Percentiles rank a stretch among this genome's conserved stretches.
These are phyloP conservation scores for Nineta flava DNA, from an alignment of 2,888 invertebrate genomes.

Conservation along the genomic window DNA sequence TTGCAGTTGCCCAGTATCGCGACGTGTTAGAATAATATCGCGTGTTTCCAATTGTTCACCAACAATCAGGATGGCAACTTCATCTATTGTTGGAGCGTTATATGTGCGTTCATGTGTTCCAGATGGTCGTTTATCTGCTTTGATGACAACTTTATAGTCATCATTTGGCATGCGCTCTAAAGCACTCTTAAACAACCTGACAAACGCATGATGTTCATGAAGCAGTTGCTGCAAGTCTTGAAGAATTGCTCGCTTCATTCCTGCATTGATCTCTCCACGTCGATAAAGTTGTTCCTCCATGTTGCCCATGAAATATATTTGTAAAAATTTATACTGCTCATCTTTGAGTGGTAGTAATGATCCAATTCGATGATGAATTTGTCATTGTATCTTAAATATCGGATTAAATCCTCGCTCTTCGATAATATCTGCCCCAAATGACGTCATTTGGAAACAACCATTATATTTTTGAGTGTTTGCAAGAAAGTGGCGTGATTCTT, in stretches of 20 bases:
- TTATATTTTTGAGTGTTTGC: too few species aligned
- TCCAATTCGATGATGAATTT: conserved; percentile 12
- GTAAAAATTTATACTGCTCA: conserved; percentile 12
- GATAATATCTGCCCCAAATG: conserved; percentile 11
- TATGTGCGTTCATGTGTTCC: conserved; percentile 18
- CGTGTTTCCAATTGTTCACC: too few species aligned
- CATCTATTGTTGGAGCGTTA: conserved; percentile 22
- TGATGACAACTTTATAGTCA: conserved; percentile 18
- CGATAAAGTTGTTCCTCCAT: conserved; percentile 10
- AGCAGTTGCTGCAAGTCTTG: conserved; percentile 15
- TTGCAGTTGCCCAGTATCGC: conserved; percentile 13
- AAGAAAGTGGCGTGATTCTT: too few species aligned
- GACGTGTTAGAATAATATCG: conserved; percentile 18
- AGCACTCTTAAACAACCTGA: conserved; percentile 18
- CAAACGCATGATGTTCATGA: conserved; percentile 15
- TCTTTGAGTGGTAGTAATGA: conserved; percentile 11
- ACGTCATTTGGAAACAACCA: too few species aligned
- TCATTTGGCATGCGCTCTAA: conserved; percentile 16
- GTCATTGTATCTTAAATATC: conserved; percentile 10
- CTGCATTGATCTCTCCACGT: conserved; percentile 1
- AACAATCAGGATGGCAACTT: conserved; percentile 22
- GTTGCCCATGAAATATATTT: too few species aligned
- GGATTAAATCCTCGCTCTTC: conserved; percentile 7
- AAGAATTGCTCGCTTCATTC: conserved; percentile 17
- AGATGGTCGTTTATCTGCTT: conserved; percentile 20